Conservation (phyloP, 2,888 invertebrate genomes). For the Cheilosia scutellata region DNA sequence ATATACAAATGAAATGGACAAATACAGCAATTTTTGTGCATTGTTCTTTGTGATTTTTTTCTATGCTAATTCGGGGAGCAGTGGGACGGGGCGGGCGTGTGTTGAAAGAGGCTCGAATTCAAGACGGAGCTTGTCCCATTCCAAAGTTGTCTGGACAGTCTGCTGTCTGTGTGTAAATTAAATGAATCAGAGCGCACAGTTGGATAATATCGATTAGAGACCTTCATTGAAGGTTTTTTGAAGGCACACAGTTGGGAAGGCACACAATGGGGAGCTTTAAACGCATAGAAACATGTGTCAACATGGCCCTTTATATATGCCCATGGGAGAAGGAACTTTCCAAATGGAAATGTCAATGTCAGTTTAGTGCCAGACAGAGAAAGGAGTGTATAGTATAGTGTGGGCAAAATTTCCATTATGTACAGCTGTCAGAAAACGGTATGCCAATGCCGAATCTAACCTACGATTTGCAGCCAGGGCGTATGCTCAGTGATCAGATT, state of each 20-base stretch:
- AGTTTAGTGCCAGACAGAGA: conserved; percentile 20
- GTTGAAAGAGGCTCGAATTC: conserved; percentile 30
- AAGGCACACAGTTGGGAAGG: background rate
- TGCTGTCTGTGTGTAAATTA: conserved; percentile 45
- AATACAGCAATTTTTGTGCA: conserved; percentile 23
- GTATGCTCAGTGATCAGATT: background rate
- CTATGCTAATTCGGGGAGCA: conserved; percentile 1
- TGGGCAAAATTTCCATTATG: background rate
- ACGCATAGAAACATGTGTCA: conserved; percentile 58
- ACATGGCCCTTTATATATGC: conserved; percentile 35
- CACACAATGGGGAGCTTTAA: conserved; percentile 48
- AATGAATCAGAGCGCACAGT: conserved; percentile 58
- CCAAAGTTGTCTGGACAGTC: conserved; percentile 46
- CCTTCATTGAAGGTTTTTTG: conserved; percentile 42
- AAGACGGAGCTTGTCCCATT: conserved; percentile 36
- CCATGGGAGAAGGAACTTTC: conserved; percentile 5
- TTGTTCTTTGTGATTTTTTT: background rate
- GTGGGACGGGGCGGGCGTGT: too few relatives aligned
- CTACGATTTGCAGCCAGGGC: background rate
- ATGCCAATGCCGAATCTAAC: background rate
- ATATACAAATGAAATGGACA: conserved; percentile 57
- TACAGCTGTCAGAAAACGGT: conserved; percentile 3
- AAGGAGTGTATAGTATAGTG: background rate
- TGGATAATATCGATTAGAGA: conserved; percentile 60
- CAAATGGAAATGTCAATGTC: conserved; percentile 68